Evolutionary conservation across 2,888 invertebrate genomes (phyloP).

Genomic region (Clitarchus hookeri): DNA sequence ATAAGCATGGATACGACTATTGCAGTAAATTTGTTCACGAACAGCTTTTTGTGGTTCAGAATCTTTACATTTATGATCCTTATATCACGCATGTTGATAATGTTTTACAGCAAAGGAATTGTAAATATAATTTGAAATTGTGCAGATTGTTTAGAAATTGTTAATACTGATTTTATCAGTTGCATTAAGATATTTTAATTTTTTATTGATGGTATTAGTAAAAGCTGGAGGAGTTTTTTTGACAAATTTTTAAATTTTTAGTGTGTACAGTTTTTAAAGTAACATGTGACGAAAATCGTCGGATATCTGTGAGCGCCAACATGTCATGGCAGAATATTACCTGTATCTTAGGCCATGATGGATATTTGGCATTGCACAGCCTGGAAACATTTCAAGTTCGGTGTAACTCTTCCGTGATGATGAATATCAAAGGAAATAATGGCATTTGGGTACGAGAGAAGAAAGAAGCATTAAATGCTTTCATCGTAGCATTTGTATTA

Average conservation of each 20-base stretch:
- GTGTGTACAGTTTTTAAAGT: background rate
- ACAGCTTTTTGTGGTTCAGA: background rate
- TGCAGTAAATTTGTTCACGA: background rate
- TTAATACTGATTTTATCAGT: slow-evolving; percentile 10
- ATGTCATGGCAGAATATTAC: background rate
- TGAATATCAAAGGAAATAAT: background rate
- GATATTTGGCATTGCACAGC: background rate
- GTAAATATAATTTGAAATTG: slow-evolving; percentile 7
- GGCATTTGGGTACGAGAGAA: slow-evolving; percentile 29
- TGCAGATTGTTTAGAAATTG: slow-evolving; percentile 10
- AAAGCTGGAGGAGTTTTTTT: background rate
- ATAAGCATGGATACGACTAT: background rate
- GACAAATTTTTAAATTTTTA: background rate
- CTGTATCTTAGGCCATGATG: background rate
- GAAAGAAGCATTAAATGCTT: slow-evolving; percentile 29
- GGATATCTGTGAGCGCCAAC: background rate
- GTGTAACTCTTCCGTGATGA: background rate
- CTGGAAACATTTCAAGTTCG: background rate
- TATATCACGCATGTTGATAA: background rate
- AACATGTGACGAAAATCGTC: background rate
- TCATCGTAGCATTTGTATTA: slow-evolving; percentile 35
- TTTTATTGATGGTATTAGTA: slow-evolving; percentile 2
- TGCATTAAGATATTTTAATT: slow-evolving; percentile 9
- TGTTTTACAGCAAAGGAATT: background rate
- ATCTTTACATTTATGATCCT: background rate